Base-by-base conservation (phyloP, 2,113 vertebrate species). In the Raja brachyura region DNA sequence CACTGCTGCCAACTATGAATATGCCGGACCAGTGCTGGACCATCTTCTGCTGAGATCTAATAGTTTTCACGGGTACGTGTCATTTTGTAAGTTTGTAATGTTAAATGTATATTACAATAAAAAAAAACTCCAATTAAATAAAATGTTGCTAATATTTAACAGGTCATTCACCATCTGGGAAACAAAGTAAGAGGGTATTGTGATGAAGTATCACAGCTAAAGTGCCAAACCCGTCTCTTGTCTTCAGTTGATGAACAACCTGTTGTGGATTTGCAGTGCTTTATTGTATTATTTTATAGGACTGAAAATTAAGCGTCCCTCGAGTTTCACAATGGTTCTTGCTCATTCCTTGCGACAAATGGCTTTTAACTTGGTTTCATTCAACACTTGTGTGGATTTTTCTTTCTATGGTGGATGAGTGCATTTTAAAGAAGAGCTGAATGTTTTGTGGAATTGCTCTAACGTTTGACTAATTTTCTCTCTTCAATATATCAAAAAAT, bases 21-120 rank as follows among this genome's bases (percentile, higher is more conserved):
- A 48, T 14, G 6, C 56, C n/a, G n/a, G n/a, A n/a, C n/a, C 14
- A 88, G 59, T 61, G n/a, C 59, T 61, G 59, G 83, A 86, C 28
- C 81, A 86, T n/a, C 81, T 61, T 86, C 22, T 61, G 81, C 81
- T 86, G 54, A 61, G 59, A 14, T 25, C 25, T 63, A 31, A 63
- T 31, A 63, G 83, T 88, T 88, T 31, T 63, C 83, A 88, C 14
- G 83, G 83, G 83, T 88, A 88, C 31, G 59, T 31, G 25, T 63
- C 83, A 31, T 88, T 63, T 88, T 88, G 83, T 88, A 88, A 88
- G 83, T 33, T 61, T 63, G 59, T 63, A 88, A 88, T 63, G n/a
- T 63, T 88, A 88, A 63, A 63, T 88, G 83, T 88, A 88, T 63
- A 63, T n/a, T 28, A 59, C 1, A 86, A 61, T 16, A 1, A 1